phyloP scores from a whole-genome alignment of 92 coral and sea anemone species.

The Palythoa heliodiscus region DNA sequence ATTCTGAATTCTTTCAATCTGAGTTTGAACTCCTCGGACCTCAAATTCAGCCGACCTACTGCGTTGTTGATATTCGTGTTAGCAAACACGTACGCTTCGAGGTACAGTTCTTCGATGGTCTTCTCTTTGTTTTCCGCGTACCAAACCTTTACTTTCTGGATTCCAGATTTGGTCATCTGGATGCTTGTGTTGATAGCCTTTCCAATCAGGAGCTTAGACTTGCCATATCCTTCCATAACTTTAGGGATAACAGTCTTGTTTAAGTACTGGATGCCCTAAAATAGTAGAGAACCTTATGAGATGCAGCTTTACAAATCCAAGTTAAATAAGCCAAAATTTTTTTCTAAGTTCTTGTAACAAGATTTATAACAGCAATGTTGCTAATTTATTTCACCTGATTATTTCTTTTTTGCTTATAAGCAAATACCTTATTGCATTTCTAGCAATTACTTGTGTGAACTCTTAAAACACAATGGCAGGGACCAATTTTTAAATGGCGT shows the following conservation, averaged over 20 bases:
- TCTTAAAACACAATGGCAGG: too few species aligned
- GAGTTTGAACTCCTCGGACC: constrained; percentile 30
- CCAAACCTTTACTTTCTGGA: constrained; percentile 69
- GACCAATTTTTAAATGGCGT: too few species aligned
- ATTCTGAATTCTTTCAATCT: constrained; percentile 22
- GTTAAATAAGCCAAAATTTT: not conserved
- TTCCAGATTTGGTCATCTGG: constrained; percentile 49
- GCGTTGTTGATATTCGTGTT: constrained; percentile 36
- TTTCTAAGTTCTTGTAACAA: too few species aligned
- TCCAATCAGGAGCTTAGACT: constrained; percentile 64
- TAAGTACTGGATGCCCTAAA: constrained; percentile 45
- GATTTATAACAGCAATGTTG: too few species aligned
- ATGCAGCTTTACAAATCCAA: not conserved
- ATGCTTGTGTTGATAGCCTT: constrained; percentile 57
- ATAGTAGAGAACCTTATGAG: not conserved
- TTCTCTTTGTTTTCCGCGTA: constrained; percentile 80
- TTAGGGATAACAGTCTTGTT: constrained; percentile 68
- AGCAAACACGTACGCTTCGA: constrained; percentile 50
- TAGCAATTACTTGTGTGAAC: too few species aligned
- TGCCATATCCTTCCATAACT: constrained; percentile 48
- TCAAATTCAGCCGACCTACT: constrained; percentile 16
- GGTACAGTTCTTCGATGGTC: constrained; percentile 74
- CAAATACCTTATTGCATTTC: too few species aligned
- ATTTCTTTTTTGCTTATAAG: too few species aligned
- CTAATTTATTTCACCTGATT: too few species aligned